phyloP scores from a whole-genome alignment of 2,113 vertebrate species.

The Cathartes aura region DNA sequence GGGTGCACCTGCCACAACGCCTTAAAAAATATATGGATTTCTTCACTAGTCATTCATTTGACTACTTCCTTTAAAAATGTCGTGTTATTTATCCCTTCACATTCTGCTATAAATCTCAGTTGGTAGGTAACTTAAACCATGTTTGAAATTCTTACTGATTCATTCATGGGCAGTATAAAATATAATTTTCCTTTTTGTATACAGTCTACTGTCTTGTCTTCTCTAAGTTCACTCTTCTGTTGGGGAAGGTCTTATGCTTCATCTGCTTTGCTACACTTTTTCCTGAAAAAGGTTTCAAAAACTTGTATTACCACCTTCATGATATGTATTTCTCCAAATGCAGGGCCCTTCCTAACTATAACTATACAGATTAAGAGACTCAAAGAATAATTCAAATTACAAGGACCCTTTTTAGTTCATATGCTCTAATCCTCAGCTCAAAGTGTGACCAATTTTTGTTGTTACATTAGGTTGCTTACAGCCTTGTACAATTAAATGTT shows the following conservation, averaged over 20 bases:
- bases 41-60: neutral
- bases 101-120: neutral
- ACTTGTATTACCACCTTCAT: neutral
- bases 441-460: neutral
- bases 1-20: too few relatives aligned
- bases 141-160: neutral
- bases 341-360: neutral
- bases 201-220: neutral
- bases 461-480: neutral
- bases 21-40: neutral
- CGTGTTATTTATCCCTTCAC: neutral
- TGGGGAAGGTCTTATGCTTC: neutral
- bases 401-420: neutral
- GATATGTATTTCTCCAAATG: neutral
- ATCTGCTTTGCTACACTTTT: neutral
- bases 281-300: neutral
- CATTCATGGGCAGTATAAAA: neutral
- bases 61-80: neutral
- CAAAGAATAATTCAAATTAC: neutral
- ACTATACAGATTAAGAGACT: neutral
- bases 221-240: neutral
- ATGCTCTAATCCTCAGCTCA: neutral
- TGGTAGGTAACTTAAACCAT: neutral
- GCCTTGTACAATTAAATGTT: neutral
- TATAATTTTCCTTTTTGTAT: neutral